Evolutionary conservation across 2,888 invertebrate genomes (phyloP), one percentile per base, ranked within the genome.

Genomic region (Chironomus tentans): DNA sequence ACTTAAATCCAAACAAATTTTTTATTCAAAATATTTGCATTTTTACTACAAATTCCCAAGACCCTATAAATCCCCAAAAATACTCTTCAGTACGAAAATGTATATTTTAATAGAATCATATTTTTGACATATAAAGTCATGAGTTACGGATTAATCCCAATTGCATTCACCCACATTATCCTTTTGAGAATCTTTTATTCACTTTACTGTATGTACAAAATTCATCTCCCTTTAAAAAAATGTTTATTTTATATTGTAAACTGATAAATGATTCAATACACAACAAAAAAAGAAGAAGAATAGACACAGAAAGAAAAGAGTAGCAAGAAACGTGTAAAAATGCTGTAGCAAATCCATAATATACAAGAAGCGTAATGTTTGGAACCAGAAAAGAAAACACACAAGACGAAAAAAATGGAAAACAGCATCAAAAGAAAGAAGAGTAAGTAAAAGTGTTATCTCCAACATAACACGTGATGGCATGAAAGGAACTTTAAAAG

Each of bases 181-280:
- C 56, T n/a, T 38, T 38, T 38, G 10, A 38, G 38, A 38, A 38
- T 38, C 5, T 56, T 3, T 18, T 56, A n/a, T 50, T 56, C 56
- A 15, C 56, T 18, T 38, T 38, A 38, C 10, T 38, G 10, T 38
- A 10, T 38, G 38, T 38, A 38, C 2, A 28, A 24, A 4, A 28
- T 28, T 28, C 28, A 28, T 72, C 72, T 22, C 13, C 28, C n/a
- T 15, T 62, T 4, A 28, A 68, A 46, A 24, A 46, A 74, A 74
- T 38, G 38, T 74, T 74, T 74, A 68, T 74, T 74, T 62, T 46
- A 46, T 61, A 22, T 62, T 61, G n/a, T 62, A 61, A n/a, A 7
- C 48, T 70, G 68, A 74, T 74, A 74, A 74, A 74, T 74, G 74
- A 74, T 74, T 68, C 74, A 47, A 68, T 7, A 22, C 21, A 24